phyloP scores from a whole-genome alignment of 2,113 vertebrate genomes.

The Scalopus aquaticus region DNA sequence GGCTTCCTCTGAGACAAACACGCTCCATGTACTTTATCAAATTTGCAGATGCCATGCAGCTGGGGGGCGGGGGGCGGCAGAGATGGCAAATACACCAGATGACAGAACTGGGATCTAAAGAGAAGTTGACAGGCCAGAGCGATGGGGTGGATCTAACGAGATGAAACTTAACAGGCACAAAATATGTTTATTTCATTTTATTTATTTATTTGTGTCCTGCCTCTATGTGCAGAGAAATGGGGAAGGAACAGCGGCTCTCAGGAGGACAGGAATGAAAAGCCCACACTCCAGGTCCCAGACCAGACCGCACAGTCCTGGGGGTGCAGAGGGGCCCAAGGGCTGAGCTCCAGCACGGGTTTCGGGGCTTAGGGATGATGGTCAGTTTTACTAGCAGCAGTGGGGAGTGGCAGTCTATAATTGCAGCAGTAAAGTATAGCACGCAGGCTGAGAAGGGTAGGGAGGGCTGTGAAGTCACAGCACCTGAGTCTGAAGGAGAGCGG shows the following conservation, averaged over 20 bases:
- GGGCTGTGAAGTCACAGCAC: not conserved
- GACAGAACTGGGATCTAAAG: constrained; percentile 53
- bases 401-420: not conserved
- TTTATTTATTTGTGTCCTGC: constrained; percentile 39
- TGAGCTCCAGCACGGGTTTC: not conserved
- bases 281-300: fast-evolving
- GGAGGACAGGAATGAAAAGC: not conserved
- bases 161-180: constrained; percentile 61
- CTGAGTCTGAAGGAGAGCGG: not conserved
- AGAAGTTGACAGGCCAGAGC: constrained; percentile 45
- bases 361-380: not conserved
- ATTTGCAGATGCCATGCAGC: constrained; percentile 58
- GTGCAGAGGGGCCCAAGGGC: no score
- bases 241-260: not conserved
- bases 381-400: not conserved
- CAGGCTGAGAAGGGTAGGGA: not conserved
- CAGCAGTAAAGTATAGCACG: not conserved
- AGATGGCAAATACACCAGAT: not conserved
- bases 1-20: not conserved
- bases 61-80: not conserved
- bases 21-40: constrained; percentile 11
- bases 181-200: not conserved
- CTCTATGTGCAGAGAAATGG: not conserved
- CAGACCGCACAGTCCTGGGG: not conserved
- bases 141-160: constrained; percentile 26